phyloP scores from a whole-genome alignment of 2,888 invertebrate genomes.

The Caenorhabditis virilis region DNA sequence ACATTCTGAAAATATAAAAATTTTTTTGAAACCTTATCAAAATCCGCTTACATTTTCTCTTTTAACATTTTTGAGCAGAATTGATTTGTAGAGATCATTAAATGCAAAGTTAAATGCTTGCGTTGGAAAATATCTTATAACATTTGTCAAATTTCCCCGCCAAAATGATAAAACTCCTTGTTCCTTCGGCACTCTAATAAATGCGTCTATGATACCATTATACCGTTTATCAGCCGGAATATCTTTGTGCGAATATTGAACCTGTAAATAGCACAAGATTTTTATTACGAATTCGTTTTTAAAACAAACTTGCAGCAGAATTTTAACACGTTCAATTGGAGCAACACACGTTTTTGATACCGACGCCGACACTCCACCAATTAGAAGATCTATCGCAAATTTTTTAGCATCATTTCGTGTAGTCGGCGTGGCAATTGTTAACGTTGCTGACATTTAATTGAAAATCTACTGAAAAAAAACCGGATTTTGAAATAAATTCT shows the following conservation, averaged over 20 bases:
- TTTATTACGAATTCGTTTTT: no score
- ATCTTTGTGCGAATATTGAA: conserved; percentile 55
- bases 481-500: not conserved
- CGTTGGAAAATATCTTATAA: conserved; percentile 53
- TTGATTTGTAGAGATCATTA: conserved; percentile 53
- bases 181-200: conserved; percentile 51
- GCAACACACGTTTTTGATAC: conserved; percentile 56
- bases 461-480: no score
- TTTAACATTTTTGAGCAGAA: conserved; percentile 41
- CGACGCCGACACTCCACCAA: conserved; percentile 52
- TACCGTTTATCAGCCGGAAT: conserved; percentile 47
- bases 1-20: conserved; percentile 35
- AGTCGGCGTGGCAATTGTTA: no score
- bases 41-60: conserved; percentile 37
- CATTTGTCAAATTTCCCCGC: conserved; percentile 55
- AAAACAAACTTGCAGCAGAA: conserved; percentile 54
- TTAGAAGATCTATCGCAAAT: conserved; percentile 44
- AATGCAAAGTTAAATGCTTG: conserved; percentile 58
- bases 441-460: no score
- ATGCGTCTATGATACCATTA: conserved; percentile 52
- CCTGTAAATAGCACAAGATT: no score
- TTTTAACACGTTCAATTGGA: conserved; percentile 54
- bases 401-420: conserved; percentile 34
- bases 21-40: no score
- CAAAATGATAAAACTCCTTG: conserved; percentile 54